These are phyloP conservation scores for Perca schrenkii DNA, from an alignment of 2,113 vertebrate genomes.

Conservation along the genomic window DNA sequence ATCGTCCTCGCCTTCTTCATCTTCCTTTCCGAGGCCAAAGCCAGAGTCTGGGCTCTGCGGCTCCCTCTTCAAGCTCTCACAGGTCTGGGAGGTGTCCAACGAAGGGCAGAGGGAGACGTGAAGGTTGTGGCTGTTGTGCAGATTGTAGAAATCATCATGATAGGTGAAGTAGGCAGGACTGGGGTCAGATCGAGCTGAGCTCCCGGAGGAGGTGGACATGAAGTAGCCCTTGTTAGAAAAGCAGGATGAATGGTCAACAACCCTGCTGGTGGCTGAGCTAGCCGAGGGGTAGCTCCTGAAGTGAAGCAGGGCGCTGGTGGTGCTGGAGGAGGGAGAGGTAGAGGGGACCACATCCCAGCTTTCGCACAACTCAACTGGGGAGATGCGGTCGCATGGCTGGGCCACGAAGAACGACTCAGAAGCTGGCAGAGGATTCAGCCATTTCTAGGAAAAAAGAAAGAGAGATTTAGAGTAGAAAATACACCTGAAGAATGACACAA, in stretches of 20 bases:
- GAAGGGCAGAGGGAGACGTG: slow-evolving; percentile 21
- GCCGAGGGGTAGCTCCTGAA: neutral
- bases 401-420: slow-evolving; percentile 45
- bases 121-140: neutral
- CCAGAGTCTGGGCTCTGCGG: slow-evolving; percentile 78
- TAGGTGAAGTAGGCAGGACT: slow-evolving; percentile 76
- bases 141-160: slow-evolving; percentile 25
- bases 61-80: slow-evolving; percentile 65
- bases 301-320: slow-evolving; percentile 30
- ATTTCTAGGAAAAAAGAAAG: slow-evolving; percentile 65
- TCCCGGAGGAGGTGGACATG: slow-evolving; percentile 62
- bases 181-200: slow-evolving; percentile 39
- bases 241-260: slow-evolving; percentile 38
- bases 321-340: slow-evolving; percentile 30
- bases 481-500: neutral
- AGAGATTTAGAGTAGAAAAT: neutral
- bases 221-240: slow-evolving; percentile 85
- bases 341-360: slow-evolving; percentile 4
- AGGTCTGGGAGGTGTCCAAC: slow-evolving; percentile 13
- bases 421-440: slow-evolving; percentile 74
- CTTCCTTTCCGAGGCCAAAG: slow-evolving; percentile 56
- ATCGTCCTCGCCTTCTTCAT: slow-evolving; percentile 27
- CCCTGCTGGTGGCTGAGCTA: slow-evolving; percentile 23
- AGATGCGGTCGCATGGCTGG: slow-evolving; percentile 69
- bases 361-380: slow-evolving; percentile 71